Conservation (phyloP, 64 coral and sea anemone genomes). For the Porites australiensis region DNA sequence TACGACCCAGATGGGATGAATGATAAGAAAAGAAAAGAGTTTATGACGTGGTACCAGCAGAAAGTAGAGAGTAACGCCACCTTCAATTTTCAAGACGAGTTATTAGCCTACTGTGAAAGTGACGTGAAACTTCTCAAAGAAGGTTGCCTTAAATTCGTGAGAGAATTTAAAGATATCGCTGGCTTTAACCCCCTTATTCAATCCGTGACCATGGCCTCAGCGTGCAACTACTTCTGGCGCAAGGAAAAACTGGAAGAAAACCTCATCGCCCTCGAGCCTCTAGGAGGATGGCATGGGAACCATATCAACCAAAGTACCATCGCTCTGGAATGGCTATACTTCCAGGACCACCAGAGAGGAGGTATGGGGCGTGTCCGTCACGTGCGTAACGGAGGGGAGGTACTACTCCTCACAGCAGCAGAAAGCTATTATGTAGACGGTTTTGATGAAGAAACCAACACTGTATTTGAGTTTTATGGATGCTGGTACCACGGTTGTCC, state of each 20-base stretch:
- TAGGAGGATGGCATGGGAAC: neutral
- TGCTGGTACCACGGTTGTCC: slow-evolving; percentile 35
- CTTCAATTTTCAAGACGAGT: neutral
- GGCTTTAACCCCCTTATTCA: neutral
- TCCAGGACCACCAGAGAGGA: neutral
- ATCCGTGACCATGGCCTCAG: slow-evolving; percentile 21
- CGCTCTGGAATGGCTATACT: slow-evolving; percentile 19
- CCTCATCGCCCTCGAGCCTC: neutral
- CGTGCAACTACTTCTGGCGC: neutral
- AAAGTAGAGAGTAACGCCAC: too few species aligned
- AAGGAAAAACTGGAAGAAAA: neutral
- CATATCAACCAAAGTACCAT: neutral
- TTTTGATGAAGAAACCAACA: neutral
- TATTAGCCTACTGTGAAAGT: neutral
- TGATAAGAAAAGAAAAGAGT: neutral
- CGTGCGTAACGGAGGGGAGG: neutral
- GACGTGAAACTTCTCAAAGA: slow-evolving; percentile 25
- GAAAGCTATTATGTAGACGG: slow-evolving; percentile 5
- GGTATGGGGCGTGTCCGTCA: neutral
- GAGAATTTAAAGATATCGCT: neutral
- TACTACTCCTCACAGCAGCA: neutral
- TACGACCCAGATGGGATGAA: slow-evolving; percentile 23
- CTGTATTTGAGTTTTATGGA: slow-evolving; percentile 23
- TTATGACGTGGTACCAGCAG: slow-evolving; percentile 5
- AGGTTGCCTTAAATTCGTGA: neutral